Base-by-base conservation (phyloP, 2,113 vertebrate genomes). In the Nerophis ophidion region DNA sequence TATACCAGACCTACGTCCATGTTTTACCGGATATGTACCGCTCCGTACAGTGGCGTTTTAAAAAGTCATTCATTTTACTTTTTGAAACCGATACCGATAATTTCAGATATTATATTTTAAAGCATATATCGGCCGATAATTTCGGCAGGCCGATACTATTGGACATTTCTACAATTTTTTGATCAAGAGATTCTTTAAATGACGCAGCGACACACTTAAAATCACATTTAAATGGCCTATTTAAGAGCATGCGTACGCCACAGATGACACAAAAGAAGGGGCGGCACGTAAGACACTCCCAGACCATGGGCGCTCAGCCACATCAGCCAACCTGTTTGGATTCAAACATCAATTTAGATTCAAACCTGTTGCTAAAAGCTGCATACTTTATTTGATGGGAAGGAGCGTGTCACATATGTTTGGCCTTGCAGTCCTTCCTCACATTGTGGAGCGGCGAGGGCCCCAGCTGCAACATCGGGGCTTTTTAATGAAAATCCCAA, bases 321-420 rank as follows among this genome's bases (percentile, higher is more conserved):
- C 84, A 79, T 69, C 80, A 82, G 80, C 84, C 85, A 84, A 86
- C 80, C 83, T 86, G 84, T 87, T 80, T 86, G 76, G 81, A 76
- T 88, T 83, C 79, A 77, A 87, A 87, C 83, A 84, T 85, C 85
- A 89, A 86, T 86, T 90, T 89, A 89, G 74, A 79, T 89, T 89
- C 83, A 91, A 85, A 88, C 83, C 85, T 87, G 90, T 91, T 84
- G 72, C 83, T 78, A 80, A 85, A 81, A 86, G 88, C 86, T 75
- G 75, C 71, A 75, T 84, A 85, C 88, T 85, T 89, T 89, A 80
- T 86, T 80, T 89, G 84, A 78, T 79, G 77, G 80, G 77, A 80
- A 82, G 86, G 84, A 84, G 83, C 82, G 79, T 87, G 86, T 90
- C 88, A 86, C 83, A 86, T 87, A 84, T 91, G 88, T 89, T 89